Evolutionary conservation across 2,888 invertebrate genomes (phyloP), one percentile per base, ranked within the genome.

Genomic region (Alcis repandata): DNA sequence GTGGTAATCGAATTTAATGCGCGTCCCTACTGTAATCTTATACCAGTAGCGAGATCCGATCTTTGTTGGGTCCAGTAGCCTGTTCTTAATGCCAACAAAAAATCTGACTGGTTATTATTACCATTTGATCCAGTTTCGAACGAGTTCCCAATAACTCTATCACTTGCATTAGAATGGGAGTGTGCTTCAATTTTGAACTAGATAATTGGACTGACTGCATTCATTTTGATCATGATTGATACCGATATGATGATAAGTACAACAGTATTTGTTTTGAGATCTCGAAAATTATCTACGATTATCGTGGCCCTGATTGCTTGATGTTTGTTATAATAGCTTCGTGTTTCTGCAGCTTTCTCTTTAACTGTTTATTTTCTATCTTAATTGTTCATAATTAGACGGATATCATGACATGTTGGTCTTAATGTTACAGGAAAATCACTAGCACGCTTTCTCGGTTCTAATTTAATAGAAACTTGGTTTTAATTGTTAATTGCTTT

Each of bases 361-460:
- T 36, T 63, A 70, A 66, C 69, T 53, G 66, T 65, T 68, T 64
- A 60, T 60, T 57, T 52, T 63, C 58, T 63, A 56, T 43, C 61
- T 67, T 68, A 69, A 71, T 73, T 71, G 68, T 64, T 64, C 52
- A 17, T 72, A 72, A 72, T 69, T 69, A 67, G 65, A 63, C 45
- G 40, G 65, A 51, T 70, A 64, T 69, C 68, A 69, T 72, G 72
- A 70, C 67, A 68, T 67, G 66, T 68, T 68, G 53, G 60, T 58
- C 68, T 68, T 69, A 72, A 73, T 70, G 70, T 67, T 49, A 43
- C 69, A 61, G 70, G 63, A 66, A 68, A 69, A 72, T 60, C 20
- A 53, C 65, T 66, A 60, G 62, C 70, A 77, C 77, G 78, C 78
- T 79, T 75, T 77, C 78, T 68, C 73, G 70, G 63, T 48, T 69